phyloP scores from a whole-genome alignment of 2,797 vertebrate genomes.

The Pipistrellus pygmaeus region DNA sequence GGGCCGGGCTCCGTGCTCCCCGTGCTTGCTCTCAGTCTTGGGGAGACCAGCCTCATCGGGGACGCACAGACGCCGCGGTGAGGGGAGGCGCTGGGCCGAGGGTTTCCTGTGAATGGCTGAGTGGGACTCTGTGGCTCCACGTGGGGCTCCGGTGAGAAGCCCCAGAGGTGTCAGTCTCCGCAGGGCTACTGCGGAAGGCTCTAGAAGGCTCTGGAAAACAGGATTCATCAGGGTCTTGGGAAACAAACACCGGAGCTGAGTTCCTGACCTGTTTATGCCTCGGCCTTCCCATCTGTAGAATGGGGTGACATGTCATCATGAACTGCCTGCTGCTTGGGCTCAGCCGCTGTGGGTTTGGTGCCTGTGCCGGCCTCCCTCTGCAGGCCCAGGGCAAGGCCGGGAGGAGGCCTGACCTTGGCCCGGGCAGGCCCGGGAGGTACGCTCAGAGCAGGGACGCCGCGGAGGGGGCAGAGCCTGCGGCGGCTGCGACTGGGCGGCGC shows the following conservation, averaged over 20 bases:
- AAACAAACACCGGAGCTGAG: neutral
- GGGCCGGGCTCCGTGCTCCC: neutral
- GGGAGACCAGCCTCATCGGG: neutral
- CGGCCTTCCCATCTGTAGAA: neutral
- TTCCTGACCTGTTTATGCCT: neutral
- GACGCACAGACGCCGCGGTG: neutral
- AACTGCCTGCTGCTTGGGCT: neutral
- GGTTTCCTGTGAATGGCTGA: neutral
- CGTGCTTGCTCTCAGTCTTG: neutral
- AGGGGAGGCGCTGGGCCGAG: neutral
- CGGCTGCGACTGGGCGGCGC: neutral
- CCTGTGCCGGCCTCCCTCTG: neutral
- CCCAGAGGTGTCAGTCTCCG: neutral
- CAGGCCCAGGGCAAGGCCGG: neutral
- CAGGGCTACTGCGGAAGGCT: neutral
- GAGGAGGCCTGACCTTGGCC: slow-evolving; percentile 3
- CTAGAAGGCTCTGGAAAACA: slow-evolving; percentile 47
- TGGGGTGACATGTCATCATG: rapidly evolving
- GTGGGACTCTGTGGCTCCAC: neutral
- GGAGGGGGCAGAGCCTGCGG: neutral
- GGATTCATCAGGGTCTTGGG: neutral
- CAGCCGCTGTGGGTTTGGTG: neutral
- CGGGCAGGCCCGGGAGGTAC: rapidly evolving
- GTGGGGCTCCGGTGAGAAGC: neutral
- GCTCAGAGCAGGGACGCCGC: neutral